Conservation (phyloP, 2,113 vertebrate genomes). For the Lanius collurio region DNA sequence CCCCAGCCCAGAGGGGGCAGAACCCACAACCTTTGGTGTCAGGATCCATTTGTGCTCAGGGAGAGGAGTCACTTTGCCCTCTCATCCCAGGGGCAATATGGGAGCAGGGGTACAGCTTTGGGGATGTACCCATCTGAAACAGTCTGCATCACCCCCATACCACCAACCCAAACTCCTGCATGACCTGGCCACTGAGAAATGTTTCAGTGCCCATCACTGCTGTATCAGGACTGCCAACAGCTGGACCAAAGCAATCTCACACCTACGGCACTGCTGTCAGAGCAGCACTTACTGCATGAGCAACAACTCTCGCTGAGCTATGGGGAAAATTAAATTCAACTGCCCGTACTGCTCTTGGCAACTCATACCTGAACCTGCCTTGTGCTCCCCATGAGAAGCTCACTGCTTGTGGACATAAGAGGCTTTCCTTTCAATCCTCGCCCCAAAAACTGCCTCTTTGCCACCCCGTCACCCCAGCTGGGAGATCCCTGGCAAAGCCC, state of each 20-base stretch:
- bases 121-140: background rate
- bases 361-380: too few relatives aligned
- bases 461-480: too few relatives aligned
- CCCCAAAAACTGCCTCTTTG: rapidly evolving
- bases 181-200: rapidly evolving
- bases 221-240: rapidly evolving
- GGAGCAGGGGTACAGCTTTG: background rate
- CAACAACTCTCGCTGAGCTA: rapidly evolving
- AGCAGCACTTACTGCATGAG: rapidly evolving
- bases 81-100: background rate
- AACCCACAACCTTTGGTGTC: background rate
- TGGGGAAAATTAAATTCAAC: background rate
- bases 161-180: background rate
- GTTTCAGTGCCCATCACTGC: background rate
- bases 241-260: background rate
- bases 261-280: background rate
- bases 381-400: rapidly evolving
- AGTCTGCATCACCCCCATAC: background rate
- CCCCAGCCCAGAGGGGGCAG: background rate
- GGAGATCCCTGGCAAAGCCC: rapidly evolving
- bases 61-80: background rate
- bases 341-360: background rate
- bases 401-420: rapidly evolving
- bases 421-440: background rate
- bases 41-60: background rate